Evolutionary conservation across 2,113 vertebrate species (phyloP).

Genomic region (Tyto alba): DNA sequence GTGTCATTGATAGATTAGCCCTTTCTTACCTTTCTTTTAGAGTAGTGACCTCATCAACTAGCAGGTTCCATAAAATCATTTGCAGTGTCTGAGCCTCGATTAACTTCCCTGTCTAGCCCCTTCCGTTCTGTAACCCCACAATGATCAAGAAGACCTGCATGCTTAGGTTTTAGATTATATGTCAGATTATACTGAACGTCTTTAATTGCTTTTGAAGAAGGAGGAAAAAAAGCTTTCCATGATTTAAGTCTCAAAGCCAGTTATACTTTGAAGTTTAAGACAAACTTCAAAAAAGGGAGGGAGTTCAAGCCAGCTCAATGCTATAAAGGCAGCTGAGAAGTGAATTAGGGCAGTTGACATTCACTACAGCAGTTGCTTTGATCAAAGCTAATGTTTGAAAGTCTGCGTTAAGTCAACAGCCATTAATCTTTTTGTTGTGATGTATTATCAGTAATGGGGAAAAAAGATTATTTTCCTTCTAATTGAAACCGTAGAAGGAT

Average conservation of each 20-base stretch:
- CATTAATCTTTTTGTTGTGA: constrained; percentile 33
- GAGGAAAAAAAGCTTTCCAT: not conserved
- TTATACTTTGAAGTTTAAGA: constrained; percentile 49
- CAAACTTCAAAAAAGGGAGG: constrained; percentile 13
- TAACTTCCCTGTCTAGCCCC: not conserved
- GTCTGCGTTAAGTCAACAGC: not conserved
- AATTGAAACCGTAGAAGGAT: not conserved
- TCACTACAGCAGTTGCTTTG: constrained; percentile 10
- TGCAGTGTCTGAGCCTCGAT: not conserved
- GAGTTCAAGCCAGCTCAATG: not conserved
- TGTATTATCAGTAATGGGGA: not conserved
- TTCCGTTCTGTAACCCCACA: not conserved
- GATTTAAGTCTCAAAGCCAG: constrained; percentile 30
- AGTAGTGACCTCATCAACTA: constrained; percentile 16
- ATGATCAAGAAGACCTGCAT: not conserved
- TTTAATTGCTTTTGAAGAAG: constrained; percentile 52
- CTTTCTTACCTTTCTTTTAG: constrained; percentile 6
- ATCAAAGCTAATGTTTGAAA: constrained; percentile 43
- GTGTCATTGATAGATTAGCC: not conserved
- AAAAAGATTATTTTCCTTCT: not conserved
- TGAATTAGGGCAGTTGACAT: constrained; percentile 6
- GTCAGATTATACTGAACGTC: not conserved
- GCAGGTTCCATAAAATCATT: not conserved
- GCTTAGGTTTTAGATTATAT: constrained; percentile 21
- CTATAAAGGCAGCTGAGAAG: not conserved